Evolutionary conservation across 2,797 vertebrate genomes (phyloP).

Genomic region (Prionace glauca): DNA sequence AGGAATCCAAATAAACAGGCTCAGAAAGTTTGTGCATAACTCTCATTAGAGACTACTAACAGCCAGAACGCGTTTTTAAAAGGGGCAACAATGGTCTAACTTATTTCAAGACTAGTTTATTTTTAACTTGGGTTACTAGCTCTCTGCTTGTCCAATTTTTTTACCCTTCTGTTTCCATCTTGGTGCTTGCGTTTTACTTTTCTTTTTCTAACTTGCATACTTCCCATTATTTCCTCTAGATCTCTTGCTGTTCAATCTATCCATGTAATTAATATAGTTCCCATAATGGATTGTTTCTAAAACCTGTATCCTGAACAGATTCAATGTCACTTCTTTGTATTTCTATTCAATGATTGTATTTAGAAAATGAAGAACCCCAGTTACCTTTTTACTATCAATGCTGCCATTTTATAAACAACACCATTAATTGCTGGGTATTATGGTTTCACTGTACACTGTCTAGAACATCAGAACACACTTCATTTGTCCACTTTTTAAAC

Average conservation of each 20-base stretch:
- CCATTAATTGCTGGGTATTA: neutral
- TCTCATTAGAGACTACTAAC: neutral
- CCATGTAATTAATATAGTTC: neutral
- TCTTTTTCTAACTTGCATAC: neutral
- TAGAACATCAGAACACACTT: neutral
- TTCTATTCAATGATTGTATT: conserved; percentile 1
- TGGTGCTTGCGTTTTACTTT: neutral
- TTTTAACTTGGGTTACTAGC: too few relatives aligned
- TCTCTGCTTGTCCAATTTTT: neutral
- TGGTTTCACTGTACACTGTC: neutral
- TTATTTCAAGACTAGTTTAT: neutral
- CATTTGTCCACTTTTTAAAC: too few relatives aligned
- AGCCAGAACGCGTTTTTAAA: neutral
- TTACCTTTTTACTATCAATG: neutral
- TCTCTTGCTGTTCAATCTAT: neutral
- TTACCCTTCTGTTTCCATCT: neutral
- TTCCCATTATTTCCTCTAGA: neutral
- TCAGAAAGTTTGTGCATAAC: neutral
- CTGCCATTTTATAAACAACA: neutral
- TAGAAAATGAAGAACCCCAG: neutral
- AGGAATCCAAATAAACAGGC: neutral
- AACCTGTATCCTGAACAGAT: neutral
- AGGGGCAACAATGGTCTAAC: neutral
- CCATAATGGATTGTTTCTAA: neutral
- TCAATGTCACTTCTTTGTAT: neutral